Conservation (phyloP, 2,797 vertebrate genomes). For the Euthynnus affinis region DNA sequence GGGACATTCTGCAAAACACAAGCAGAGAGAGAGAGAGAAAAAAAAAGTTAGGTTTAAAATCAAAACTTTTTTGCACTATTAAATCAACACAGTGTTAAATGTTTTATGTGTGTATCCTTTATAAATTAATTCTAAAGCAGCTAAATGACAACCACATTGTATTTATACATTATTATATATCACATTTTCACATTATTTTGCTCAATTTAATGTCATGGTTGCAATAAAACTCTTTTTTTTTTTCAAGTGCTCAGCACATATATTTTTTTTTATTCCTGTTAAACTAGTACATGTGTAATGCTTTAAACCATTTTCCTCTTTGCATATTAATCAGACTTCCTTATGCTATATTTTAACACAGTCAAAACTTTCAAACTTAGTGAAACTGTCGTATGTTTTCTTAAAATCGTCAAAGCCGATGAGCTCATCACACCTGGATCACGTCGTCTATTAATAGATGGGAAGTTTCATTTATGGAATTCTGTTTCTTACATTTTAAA, state of each 20-base stretch:
- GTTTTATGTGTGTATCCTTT: neutral
- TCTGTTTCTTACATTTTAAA: neutral
- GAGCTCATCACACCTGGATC: neutral
- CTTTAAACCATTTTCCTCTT: neutral
- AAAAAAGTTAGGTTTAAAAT: neutral
- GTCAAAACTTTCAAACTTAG: neutral
- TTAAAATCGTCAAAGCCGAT: neutral
- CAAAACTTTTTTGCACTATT: neutral
- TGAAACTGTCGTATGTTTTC: neutral
- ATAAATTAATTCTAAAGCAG: neutral
- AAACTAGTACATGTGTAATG: neutral
- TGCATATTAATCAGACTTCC: neutral
- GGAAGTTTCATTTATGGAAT: neutral
- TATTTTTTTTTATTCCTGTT: too few relatives aligned
- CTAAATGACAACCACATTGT: neutral
- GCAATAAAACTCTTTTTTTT: too few relatives aligned
- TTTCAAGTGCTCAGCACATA: neutral
- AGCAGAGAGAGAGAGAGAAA: neutral
- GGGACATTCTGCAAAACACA: constrained; percentile 90
- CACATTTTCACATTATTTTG: neutral
- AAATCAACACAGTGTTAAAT: neutral
- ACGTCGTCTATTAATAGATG: neutral
- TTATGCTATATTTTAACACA: neutral
- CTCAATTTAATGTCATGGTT: too few relatives aligned
- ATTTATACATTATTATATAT: neutral